These are phyloP conservation scores for Ectemnius cavifrons DNA, from an alignment of 2,888 invertebrate species.

Conservation along the genomic window DNA sequence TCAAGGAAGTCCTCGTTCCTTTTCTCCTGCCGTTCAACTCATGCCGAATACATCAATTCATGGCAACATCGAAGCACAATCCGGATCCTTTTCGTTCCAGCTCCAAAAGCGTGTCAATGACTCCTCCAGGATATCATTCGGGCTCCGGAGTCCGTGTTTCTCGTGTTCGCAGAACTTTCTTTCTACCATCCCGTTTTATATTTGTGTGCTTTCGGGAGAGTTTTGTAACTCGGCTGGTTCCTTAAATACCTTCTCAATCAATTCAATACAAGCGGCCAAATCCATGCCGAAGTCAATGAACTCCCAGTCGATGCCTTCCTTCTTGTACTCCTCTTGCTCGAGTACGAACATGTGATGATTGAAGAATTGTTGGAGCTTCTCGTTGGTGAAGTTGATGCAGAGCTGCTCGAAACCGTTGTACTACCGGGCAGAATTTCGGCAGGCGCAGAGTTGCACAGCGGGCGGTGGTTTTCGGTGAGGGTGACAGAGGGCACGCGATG, in stretches of 20 bases:
- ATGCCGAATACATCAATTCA: slow-evolving; percentile 12
- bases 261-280: slow-evolving; percentile 95
- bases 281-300: slow-evolving; percentile 99
- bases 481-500: slow-evolving; percentile 17
- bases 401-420: slow-evolving; percentile 98
- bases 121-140: slow-evolving; percentile 5
- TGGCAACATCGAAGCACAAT: not conserved
- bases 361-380: slow-evolving; percentile 98
- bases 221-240: not conserved
- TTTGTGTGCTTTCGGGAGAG: slow-evolving; percentile 4
- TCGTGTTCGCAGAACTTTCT: no score
- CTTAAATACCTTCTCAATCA: slow-evolving; percentile 91
- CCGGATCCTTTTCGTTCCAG: not conserved
- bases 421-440: slow-evolving; percentile 75
- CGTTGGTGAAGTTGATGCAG: slow-evolving; percentile 99
- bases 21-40: slow-evolving; percentile 7
- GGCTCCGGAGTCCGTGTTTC: no score
- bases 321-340: slow-evolving; percentile 97
- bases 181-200: not conserved
- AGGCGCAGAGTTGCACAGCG: slow-evolving; percentile 18
- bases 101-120: not conserved
- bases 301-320: slow-evolving; percentile 95
- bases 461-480: slow-evolving; percentile 13
- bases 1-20: slow-evolving; percentile 27
- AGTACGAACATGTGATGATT: slow-evolving; percentile 99